These are phyloP conservation scores for Drosophila burlai DNA, from an alignment of 1,140 invertebrate species.

Conservation along the genomic window DNA sequence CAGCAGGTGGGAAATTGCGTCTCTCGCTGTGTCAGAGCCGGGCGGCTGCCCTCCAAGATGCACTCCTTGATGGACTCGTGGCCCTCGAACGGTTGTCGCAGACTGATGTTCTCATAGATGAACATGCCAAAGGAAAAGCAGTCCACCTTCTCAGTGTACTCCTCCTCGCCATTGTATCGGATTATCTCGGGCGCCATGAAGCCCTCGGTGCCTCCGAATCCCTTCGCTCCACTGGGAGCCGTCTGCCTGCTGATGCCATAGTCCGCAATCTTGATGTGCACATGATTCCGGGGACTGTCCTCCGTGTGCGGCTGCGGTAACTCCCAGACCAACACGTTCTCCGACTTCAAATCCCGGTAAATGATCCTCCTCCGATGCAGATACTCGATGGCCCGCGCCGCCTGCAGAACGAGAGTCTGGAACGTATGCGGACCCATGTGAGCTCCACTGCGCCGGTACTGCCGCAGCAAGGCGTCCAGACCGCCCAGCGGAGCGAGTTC, in stretches of 20 bases:
- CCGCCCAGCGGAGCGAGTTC: constrained; percentile 96
- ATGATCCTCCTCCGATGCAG: constrained; percentile 97
- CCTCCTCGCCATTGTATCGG: constrained; percentile 98
- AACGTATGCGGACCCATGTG: constrained; percentile 92
- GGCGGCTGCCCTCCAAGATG: constrained; percentile 96
- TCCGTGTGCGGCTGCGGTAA: constrained; percentile 89
- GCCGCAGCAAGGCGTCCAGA: constrained; percentile 92
- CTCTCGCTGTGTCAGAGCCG: constrained; percentile 93
- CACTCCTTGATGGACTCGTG: constrained; percentile 98
- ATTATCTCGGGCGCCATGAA: constrained; percentile 99
- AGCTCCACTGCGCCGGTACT: constrained; percentile 93
- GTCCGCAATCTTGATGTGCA: constrained; percentile 97
- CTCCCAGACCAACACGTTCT: constrained; percentile 99
- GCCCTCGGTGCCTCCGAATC: constrained; percentile 98
- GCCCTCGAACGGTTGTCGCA: constrained; percentile 97
- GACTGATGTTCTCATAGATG: constrained; percentile 97
- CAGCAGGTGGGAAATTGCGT: constrained; percentile 95
- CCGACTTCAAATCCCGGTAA: constrained; percentile 98
- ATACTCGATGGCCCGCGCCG: constrained; percentile 97
- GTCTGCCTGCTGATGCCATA: constrained; percentile 97
- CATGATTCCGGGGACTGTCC: constrained; percentile 88
- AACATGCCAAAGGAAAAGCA: constrained; percentile 99
- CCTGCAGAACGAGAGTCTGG: constrained; percentile 94
- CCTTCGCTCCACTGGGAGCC: constrained; percentile 96
- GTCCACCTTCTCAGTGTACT: constrained; percentile 99